Percentiles rank a stretch among this genome's conserved stretches.
Conservation (phyloP, 1,140 invertebrate species). For the Wiebesia pumilae region DNA sequence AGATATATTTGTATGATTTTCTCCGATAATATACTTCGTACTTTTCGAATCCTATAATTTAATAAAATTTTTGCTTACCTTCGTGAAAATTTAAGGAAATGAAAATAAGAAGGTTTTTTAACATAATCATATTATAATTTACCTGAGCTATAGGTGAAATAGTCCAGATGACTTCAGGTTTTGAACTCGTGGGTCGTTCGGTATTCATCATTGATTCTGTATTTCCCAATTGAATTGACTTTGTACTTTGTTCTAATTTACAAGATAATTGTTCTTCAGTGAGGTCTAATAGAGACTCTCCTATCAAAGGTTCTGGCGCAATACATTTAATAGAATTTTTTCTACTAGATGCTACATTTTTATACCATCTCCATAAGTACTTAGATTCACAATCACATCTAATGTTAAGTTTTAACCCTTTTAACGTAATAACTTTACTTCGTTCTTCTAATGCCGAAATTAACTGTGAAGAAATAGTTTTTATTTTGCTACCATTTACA, state of each 20-base stretch:
- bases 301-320: conserved; percentile 81
- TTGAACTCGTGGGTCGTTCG: conserved; percentile 76
- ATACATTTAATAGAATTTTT: conserved; percentile 75
- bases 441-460: conserved; percentile 87
- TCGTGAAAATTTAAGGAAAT: not conserved
- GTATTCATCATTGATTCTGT: conserved; percentile 68
- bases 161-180: conserved; percentile 92
- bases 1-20: conserved; percentile 69
- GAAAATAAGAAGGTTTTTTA: not conserved
- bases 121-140: not conserved
- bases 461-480: conserved; percentile 84
- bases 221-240: conserved; percentile 69
- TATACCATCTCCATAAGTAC: conserved; percentile 86
- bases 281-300: conserved; percentile 82
- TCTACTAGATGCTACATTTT: conserved; percentile 73
- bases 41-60: conserved; percentile 67
- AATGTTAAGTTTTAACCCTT: conserved; percentile 85
- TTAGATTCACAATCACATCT: conserved; percentile 89
- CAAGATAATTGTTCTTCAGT: conserved; percentile 87
- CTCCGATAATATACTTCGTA: conserved; percentile 77
- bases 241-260: conserved; percentile 72
- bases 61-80: not conserved
- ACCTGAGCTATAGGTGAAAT: conserved; percentile 78
- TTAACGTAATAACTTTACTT: conserved; percentile 82
- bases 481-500: conserved; percentile 85